Percentiles rank a stretch among this genome's conserved stretches.
Evolutionary conservation across 1,140 invertebrate species (phyloP).

Genomic region (Cyclargus thomasi): DNA sequence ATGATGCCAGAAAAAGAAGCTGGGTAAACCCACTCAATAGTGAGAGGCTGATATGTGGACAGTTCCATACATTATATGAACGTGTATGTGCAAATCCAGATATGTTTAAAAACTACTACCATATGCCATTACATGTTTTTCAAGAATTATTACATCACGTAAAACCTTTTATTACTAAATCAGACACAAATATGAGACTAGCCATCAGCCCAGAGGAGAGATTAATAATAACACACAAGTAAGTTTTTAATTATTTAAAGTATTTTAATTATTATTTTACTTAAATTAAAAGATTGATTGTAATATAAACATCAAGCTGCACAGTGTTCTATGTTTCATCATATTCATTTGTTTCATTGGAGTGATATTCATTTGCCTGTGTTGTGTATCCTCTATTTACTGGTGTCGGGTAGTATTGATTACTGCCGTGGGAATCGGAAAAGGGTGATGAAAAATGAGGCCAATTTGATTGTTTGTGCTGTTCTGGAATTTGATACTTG

Average conservation of each 20-base stretch:
- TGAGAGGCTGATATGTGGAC: conserved; percentile 29
- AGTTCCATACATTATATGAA: conserved; percentile 31
- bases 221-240: conserved; percentile 5
- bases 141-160: conserved; percentile 31
- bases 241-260: conserved; percentile 7
- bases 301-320: conserved; percentile 3
- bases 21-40: conserved; percentile 31
- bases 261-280: conserved; percentile 3
- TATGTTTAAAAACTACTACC: conserved; percentile 32
- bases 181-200: conserved; percentile 29
- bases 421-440: conserved; percentile 23
- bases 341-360: conserved; percentile 16
- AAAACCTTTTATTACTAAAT: conserved; percentile 33
- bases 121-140: conserved; percentile 28
- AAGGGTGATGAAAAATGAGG: conserved; percentile 23
- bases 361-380: conserved; percentile 19
- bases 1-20: conserved; percentile 32
- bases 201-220: conserved; percentile 4
- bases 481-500: conserved; percentile 22
- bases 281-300: conserved; percentile 25
- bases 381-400: conserved; percentile 23
- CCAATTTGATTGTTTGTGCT: conserved; percentile 19
- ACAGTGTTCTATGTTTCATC: conserved; percentile 15
- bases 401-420: conserved; percentile 21
- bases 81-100: conserved; percentile 32